These are phyloP conservation scores for Amniataba percoides DNA, from an alignment of 2,797 vertebrate genomes.

Conservation along the genomic window DNA sequence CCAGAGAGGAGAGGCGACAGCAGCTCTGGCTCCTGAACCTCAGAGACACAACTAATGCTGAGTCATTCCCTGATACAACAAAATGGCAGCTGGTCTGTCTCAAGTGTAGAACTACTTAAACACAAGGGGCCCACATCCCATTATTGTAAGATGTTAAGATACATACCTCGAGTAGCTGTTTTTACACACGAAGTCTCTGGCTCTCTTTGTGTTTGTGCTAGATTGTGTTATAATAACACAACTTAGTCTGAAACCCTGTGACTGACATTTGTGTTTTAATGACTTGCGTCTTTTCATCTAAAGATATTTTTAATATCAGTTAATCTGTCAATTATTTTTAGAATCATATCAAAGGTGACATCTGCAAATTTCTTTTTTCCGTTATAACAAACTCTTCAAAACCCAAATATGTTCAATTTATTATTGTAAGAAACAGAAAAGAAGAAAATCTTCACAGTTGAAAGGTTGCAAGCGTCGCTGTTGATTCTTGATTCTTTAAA, in stretches of 20 bases:
- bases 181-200: conserved; percentile 7
- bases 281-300: neutral
- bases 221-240: neutral
- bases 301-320: conserved; percentile 25
- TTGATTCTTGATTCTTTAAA: neutral
- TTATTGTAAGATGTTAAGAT: conserved; percentile 41
- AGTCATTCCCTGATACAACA: conserved; percentile 77
- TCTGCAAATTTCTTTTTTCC: conserved; percentile 14
- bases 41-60: conserved; percentile 71
- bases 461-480: neutral
- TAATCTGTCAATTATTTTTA: conserved; percentile 29
- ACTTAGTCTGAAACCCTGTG: neutral
- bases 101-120: conserved; percentile 60
- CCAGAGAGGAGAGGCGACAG: conserved; percentile 49
- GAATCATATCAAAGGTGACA: conserved; percentile 12
- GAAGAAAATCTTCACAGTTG: conserved; percentile 9
- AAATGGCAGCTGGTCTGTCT: conserved; percentile 78
- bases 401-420: conserved; percentile 9
- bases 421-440: conserved; percentile 17
- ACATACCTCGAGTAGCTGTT: conserved; percentile 14
- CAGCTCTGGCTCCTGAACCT: conserved; percentile 52
- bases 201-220: conserved; percentile 22
- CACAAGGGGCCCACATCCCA: conserved; percentile 42
- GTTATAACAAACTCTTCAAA: neutral
- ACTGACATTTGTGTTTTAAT: conserved; percentile 14